phyloP scores from a whole-genome alignment of 2,113 vertebrate species.

The Polyodon spathula region DNA sequence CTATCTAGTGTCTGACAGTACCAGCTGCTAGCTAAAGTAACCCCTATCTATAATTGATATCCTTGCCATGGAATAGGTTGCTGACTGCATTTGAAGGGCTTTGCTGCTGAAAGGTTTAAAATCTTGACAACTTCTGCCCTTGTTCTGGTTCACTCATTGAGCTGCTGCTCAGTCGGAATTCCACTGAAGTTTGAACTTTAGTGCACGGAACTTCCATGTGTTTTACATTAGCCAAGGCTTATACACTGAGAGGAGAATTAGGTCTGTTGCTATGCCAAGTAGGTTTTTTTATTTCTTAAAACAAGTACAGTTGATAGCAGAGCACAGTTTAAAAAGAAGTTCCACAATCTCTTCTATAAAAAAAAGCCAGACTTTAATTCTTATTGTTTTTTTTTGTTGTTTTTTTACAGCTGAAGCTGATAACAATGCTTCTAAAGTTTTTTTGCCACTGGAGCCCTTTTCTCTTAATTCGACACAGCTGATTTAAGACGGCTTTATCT shows the following conservation, averaged over 20 bases:
- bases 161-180: constrained; percentile 51
- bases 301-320: not conserved
- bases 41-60: constrained; percentile 99
- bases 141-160: constrained; percentile 64
- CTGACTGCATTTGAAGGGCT: constrained; percentile 86
- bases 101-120: constrained; percentile 87
- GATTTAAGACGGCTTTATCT: too few species aligned
- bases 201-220: constrained; percentile 39
- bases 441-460: too few species aligned
- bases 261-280: not conserved
- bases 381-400: too few species aligned
- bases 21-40: constrained; percentile 79
- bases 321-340: not conserved
- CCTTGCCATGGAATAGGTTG: constrained; percentile 88
- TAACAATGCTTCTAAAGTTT: not conserved
- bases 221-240: constrained; percentile 44
- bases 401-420: not conserved
- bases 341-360: not conserved
- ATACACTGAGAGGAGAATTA: not conserved
- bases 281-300: not conserved
- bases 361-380: constrained; percentile 19
- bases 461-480: too few species aligned
- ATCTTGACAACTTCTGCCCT: constrained; percentile 93
- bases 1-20: constrained; percentile 87
- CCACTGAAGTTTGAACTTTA: constrained; percentile 47